A percentile compares a stretch with the other conserved stretches of the same genome.
Conservation (phyloP, 35 echinoderm and acorn worm genomes). For the Apostichopus californicus region DNA sequence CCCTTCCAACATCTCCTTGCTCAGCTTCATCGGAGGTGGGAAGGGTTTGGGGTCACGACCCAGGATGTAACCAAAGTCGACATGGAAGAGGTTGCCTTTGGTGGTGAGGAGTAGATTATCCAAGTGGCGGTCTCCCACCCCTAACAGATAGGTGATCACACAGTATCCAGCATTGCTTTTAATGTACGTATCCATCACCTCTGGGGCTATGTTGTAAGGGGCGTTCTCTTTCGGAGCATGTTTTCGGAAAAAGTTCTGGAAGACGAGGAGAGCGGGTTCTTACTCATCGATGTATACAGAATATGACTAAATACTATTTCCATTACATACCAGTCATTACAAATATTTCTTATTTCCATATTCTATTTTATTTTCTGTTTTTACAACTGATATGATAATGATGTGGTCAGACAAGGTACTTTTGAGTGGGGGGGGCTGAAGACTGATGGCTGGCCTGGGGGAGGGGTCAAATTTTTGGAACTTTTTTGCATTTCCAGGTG, state of each 20-base stretch:
- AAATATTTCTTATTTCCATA: neutral
- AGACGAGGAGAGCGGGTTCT: neutral
- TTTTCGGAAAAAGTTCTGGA: constrained; percentile 92
- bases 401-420: too few species aligned
- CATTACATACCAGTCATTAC: neutral
- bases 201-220: constrained; percentile 80
- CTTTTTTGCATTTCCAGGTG: too few species aligned
- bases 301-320: neutral
- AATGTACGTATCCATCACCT: constrained; percentile 97
- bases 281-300: too few species aligned
- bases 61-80: constrained; percentile 98
- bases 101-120: constrained; percentile 96
- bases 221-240: constrained; percentile 69
- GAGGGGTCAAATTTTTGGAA: too few species aligned
- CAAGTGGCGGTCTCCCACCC: constrained; percentile 92
- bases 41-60: constrained; percentile 96
- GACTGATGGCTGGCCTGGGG: too few species aligned
- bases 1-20: constrained; percentile 98
- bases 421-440: too few species aligned
- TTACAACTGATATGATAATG: too few species aligned
- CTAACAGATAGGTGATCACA: constrained; percentile 96
- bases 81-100: constrained; percentile 91
- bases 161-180: constrained; percentile 97
- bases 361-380: neutral
- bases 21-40: constrained; percentile 98